Evolutionary conservation across 2,888 invertebrate species (phyloP).

Genomic region (Tachina grossa): DNA sequence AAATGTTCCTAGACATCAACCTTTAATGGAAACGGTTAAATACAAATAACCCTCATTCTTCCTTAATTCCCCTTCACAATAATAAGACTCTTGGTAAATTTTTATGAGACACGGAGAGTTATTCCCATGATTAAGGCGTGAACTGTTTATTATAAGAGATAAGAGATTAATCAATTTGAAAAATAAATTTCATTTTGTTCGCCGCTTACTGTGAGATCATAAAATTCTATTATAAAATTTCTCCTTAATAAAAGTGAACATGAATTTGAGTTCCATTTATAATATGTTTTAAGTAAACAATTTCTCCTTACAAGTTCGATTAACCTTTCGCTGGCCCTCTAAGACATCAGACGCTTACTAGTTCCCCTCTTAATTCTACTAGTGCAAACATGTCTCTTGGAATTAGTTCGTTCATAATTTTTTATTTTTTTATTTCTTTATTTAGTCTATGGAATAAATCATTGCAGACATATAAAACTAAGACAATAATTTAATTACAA

Average conservation of each 20-base stretch:
- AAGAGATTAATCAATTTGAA: background rate
- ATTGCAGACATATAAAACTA: too few relatives aligned
- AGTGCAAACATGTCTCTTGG: too few relatives aligned
- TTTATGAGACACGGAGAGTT: background rate
- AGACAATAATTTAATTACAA: too few relatives aligned
- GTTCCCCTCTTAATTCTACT: too few relatives aligned
- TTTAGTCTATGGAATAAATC: too few relatives aligned
- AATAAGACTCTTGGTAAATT: background rate
- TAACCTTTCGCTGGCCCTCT: background rate
- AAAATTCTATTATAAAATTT: background rate
- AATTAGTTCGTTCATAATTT: too few relatives aligned
- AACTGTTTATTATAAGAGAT: background rate
- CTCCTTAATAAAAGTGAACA: background rate
- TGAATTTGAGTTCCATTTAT: background rate
- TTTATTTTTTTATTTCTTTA: too few relatives aligned
- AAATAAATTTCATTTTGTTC: background rate
- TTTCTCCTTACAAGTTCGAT: background rate
- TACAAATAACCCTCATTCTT: background rate
- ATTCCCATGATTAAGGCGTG: background rate
- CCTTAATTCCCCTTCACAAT: background rate
- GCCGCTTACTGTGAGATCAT: background rate
- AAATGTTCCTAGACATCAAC: constrained; percentile 6
- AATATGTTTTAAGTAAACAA: background rate
- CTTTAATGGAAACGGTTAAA: background rate
- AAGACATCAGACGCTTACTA: background rate